A percentile compares a stretch with the other conserved stretches of the same genome.
Conservation (phyloP, 2,888 invertebrate species). For the Sericinus montela region DNA sequence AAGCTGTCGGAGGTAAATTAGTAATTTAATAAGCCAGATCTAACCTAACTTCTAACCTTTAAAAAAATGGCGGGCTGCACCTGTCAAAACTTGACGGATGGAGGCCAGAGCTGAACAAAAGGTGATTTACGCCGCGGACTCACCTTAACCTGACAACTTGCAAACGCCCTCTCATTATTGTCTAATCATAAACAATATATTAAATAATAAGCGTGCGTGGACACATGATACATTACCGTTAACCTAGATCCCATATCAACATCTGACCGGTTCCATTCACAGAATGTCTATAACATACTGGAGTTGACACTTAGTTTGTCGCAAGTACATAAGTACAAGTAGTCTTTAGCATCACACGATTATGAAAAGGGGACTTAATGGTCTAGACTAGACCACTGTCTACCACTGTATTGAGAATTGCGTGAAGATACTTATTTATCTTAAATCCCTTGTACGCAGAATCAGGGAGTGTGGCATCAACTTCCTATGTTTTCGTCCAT, state of each 20-base stretch:
- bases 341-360: too few species aligned
- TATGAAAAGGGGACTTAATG: too few species aligned
- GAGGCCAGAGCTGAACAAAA: slow-evolving; percentile 14
- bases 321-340: too few species aligned
- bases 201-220: slow-evolving; percentile 2
- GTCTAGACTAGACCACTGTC: too few species aligned
- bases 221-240: slow-evolving; percentile 8
- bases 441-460: too few species aligned
- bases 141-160: slow-evolving; percentile 14
- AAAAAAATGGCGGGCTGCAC: slow-evolving; percentile 11
- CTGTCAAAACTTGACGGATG: slow-evolving; percentile 32
- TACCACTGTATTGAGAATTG: too few species aligned
- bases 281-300: too few species aligned
- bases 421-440: too few species aligned
- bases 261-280: too few species aligned
- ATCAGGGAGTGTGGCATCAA: too few species aligned
- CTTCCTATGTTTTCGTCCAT: too few species aligned
- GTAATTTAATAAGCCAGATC: slow-evolving; percentile 5
- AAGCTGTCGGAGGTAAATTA: neutral
- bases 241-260: neutral
- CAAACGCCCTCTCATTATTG: slow-evolving; percentile 12
- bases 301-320: too few species aligned
- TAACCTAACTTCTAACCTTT: slow-evolving; percentile 19
- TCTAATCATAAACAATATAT: slow-evolving; percentile 15
- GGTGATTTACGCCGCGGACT: slow-evolving; percentile 4